Conservation (phyloP, 2,113 vertebrate species). For the Tympanuchus pallidicinctus region DNA sequence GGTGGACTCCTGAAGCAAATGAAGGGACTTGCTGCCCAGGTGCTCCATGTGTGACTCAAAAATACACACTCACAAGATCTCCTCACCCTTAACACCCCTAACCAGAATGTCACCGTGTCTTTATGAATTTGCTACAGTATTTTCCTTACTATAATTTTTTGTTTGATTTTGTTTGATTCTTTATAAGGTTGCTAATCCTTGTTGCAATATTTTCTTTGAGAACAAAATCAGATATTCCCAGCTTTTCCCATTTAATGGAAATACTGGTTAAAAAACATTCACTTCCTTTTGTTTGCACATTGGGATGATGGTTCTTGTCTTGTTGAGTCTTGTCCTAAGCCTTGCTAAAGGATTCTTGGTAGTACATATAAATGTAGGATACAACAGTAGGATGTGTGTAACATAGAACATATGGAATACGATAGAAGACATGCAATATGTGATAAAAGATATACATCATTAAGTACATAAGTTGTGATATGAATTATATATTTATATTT, state of each 20-base stretch:
- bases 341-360: background rate
- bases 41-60: fast-evolving
- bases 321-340: background rate
- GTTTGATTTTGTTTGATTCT: background rate
- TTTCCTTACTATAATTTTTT: background rate
- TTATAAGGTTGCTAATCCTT: background rate
- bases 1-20: background rate
- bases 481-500: background rate
- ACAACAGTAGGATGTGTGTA: background rate
- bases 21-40: background rate
- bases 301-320: background rate
- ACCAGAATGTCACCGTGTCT: background rate
- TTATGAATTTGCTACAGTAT: background rate
- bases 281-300: background rate
- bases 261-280: background rate
- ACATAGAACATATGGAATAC: background rate
- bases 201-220: background rate
- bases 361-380: background rate
- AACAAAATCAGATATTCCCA: background rate
- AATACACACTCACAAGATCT: background rate
- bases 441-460: background rate
- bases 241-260: background rate
- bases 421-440: fast-evolving
- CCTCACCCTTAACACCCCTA: background rate
- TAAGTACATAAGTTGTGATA: background rate